Evolutionary conservation across 2,888 invertebrate species (phyloP), one percentile per base, ranked within the genome.

Genomic region (Endotricha flammealis): DNA sequence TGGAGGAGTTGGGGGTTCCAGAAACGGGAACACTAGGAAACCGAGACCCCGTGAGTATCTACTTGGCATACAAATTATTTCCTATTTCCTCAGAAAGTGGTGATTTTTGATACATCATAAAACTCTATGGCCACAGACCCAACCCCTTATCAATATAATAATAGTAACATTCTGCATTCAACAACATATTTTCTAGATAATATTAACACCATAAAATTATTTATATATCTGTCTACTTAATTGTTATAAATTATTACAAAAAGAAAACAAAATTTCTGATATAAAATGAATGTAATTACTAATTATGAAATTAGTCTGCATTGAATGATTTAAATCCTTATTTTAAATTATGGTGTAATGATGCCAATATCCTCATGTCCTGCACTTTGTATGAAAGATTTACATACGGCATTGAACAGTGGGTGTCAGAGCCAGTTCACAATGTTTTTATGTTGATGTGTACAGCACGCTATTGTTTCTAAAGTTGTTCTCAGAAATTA

Each of bases 41-140:
- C 92, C 92, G 46, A 90, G 87, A 72, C 90, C 89, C 62, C 87
- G 91, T 92, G 74, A 90, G 91, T 86, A 63, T 37, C 30, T n/a
- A 8, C 6, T 4, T 2, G n/a, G n/a, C n/a, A 6, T 20, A 6
- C n/a, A 7, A 6, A 20, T 4, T 20, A 20, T 4, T 20, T 20
- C 6, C 8, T n/a, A 4, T 20, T n/a, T 20, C 4, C n/a, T n/a
- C 20, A 16, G 20, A n/a, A n/a, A n/a, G n/a, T n/a, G n/a, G n/a
- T n/a, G n/a, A n/a, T n/a, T n/a, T n/a, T n/a, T n/a, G n/a, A n/a
- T n/a, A n/a, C n/a, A n/a, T n/a, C n/a, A n/a, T n/a, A n/a, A n/a
- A n/a, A n/a, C n/a, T n/a, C n/a, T n/a, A n/a, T n/a, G n/a, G n/a
- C 16, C 20, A 20, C n/a, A 4, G 20, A n/a, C 20, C 7, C 20